Conservation (phyloP, 2,113 vertebrate genomes). For the Solea solea region DNA sequence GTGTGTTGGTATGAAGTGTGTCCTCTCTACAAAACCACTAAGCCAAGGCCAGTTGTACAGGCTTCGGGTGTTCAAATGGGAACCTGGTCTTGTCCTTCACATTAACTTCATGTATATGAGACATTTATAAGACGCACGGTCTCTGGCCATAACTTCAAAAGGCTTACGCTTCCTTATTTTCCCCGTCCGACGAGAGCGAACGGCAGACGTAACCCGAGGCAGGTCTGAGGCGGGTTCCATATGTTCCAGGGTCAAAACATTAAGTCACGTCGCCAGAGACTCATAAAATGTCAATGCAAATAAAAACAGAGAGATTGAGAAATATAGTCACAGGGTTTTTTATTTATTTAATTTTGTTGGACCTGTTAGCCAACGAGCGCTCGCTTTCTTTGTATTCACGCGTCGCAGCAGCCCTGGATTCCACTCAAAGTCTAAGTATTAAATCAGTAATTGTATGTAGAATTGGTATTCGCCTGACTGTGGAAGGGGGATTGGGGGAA, state of each 20-base stretch:
- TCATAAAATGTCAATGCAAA: slow-evolving; percentile 43
- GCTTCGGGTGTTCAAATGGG: slow-evolving; percentile 9
- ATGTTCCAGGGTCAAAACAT: slow-evolving; percentile 36
- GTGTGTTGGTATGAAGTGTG: slow-evolving; percentile 33
- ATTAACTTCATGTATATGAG: slow-evolving; percentile 24
- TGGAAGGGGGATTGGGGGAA: slow-evolving; percentile 61
- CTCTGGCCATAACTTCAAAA: neutral
- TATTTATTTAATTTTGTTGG: slow-evolving; percentile 10
- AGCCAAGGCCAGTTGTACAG: slow-evolving; percentile 21
- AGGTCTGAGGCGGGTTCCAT: slow-evolving; percentile 10
- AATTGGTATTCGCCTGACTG: slow-evolving; percentile 69
- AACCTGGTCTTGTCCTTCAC: slow-evolving; percentile 40
- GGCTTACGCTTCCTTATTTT: slow-evolving; percentile 27
- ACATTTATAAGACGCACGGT: neutral
- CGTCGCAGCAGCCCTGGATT: slow-evolving; percentile 49
- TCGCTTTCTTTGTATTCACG: slow-evolving; percentile 57
- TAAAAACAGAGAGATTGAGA: slow-evolving; percentile 34
- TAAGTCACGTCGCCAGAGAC: slow-evolving; percentile 33
- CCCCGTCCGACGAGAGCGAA: slow-evolving; percentile 19
- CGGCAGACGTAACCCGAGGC: neutral
- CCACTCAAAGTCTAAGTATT: slow-evolving; percentile 68
- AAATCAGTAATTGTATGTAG: slow-evolving; percentile 72
- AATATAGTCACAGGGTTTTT: slow-evolving; percentile 32
- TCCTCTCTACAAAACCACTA: slow-evolving; percentile 21
- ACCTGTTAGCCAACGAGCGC: slow-evolving; percentile 53